These are phyloP conservation scores for Andricus grossulariae DNA, from an alignment of 1,140 invertebrate species.

Conservation along the genomic window DNA sequence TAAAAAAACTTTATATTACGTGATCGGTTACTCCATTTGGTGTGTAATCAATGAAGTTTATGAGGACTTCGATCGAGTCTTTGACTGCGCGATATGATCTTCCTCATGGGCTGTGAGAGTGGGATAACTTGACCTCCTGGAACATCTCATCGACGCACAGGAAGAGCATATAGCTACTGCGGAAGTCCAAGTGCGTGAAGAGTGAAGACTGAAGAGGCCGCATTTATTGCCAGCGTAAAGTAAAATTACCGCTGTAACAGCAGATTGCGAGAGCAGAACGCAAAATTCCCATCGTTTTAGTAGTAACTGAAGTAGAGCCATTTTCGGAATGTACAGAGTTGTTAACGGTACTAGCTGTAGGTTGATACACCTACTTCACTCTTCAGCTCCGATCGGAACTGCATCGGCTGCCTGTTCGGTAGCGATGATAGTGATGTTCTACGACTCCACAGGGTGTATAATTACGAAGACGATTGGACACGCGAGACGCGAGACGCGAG, in stretches of 20 bases:
- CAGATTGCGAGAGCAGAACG: constrained; percentile 44
- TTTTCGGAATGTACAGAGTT: constrained; percentile 65
- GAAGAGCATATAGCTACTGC: constrained; percentile 47
- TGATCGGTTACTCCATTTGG: neutral
- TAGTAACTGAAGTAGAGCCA: constrained; percentile 61
- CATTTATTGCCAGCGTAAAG: constrained; percentile 69
- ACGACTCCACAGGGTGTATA: constrained; percentile 42
- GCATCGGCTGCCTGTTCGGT: constrained; percentile 8
- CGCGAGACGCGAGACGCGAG: constrained; percentile 42
- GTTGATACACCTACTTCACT: constrained; percentile 38
- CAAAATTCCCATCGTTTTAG: constrained; percentile 70
- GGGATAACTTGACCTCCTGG: constrained; percentile 27
- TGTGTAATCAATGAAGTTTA: constrained; percentile 15
- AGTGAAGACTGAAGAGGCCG: constrained; percentile 55
- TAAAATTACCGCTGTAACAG: constrained; percentile 66
- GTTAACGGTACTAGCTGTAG: constrained; percentile 47
- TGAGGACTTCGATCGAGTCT: constrained; percentile 3
- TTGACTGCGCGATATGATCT: neutral
- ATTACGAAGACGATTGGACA: constrained; percentile 47
- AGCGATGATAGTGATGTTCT: constrained; percentile 48
- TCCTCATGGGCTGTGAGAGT: neutral
- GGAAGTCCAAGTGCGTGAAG: constrained; percentile 62
- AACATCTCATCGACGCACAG: constrained; percentile 38
- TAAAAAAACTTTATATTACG: constrained; percentile 17
- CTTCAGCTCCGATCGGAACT: constrained; percentile 42